These are phyloP conservation scores for Austrolebias charrua DNA, from an alignment of 2,797 vertebrate species.

Conservation along the genomic window DNA sequence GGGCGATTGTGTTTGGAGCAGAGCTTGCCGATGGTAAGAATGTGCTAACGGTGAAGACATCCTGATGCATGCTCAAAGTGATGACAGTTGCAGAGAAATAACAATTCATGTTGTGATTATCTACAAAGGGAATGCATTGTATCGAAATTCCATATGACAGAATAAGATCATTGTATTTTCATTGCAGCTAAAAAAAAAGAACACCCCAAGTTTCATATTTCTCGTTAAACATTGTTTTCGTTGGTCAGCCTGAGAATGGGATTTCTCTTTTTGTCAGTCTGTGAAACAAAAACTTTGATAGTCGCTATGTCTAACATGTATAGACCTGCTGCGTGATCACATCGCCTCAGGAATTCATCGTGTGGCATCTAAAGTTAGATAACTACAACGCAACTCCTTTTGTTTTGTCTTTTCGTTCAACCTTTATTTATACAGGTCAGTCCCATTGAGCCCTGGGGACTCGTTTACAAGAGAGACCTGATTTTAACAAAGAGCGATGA, in stretches of 20 bases:
- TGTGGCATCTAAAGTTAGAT: not conserved
- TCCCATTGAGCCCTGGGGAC: no score
- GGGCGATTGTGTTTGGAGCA: slow-evolving; percentile 86
- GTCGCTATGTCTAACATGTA: not conserved
- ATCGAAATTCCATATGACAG: not conserved
- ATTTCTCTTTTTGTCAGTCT: not conserved
- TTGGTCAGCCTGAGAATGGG: not conserved
- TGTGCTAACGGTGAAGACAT: no score
- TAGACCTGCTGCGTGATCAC: slow-evolving; percentile 3
- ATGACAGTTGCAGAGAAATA: not conserved
- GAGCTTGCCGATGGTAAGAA: slow-evolving; percentile 86
- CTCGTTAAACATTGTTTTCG: slow-evolving; percentile 5
- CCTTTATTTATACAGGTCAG: no score
- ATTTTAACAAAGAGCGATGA: no score
- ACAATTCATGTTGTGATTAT: not conserved
- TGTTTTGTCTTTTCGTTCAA: no score
- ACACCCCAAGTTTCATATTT: not conserved
- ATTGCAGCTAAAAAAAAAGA: not conserved
- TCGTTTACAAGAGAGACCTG: no score
- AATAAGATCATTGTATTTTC: not conserved
- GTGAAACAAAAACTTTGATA: slow-evolving; percentile 9
- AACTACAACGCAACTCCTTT: not conserved
- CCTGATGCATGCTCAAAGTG: no score
- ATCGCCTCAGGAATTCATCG: not conserved
- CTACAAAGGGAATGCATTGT: no score